Base-by-base conservation (phyloP, 2,797 vertebrate genomes). In the Echiichthys vipera region DNA sequence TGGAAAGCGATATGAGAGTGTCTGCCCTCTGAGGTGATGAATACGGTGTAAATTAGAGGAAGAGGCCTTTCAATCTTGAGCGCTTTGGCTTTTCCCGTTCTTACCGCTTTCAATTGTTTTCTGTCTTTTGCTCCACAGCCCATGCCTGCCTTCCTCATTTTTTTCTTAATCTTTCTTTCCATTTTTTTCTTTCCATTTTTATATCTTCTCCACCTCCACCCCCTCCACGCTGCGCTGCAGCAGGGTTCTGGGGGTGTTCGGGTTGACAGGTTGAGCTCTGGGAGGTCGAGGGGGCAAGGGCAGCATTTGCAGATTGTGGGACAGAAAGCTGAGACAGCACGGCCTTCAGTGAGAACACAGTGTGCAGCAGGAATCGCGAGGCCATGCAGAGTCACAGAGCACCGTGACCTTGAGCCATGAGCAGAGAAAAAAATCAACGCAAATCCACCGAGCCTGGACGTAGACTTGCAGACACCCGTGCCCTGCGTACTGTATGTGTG, bases 251-350 rank as follows among this genome's bases (percentile, higher is more conserved):
- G 25, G 77, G 65, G 36, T 7, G 76, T 36, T 54, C 0, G 69
- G 76, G 75, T 70, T 93, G 93, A 91, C 90, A 89, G 90, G 75
- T 77, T 86, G 83, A 86, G 89, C 90, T 86, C 77, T 25, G 79
- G 69, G 90, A 84, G 91, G 92, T 90, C 84, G 36, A 51, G 69
- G 73, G 90, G 87, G 82, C 85, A 56, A 88, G 87, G 90, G 86
- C 86, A 85, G 87, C 65, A 82, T 84, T 85, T 78, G 81, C 87
- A 88, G 91, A 86, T 83, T 75, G 86, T 46, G 18, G 82, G 85
- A 89, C 84, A 88, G 85, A 92, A 78, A 85, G 92, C 93, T 93
- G 93, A 94, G 89, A 37, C 93, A 92, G 93, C 93, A 91, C n/a
- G 77, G 86, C 74, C 87, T 84, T 88, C 80, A 49, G 75, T 66